Evolutionary conservation across 2,888 invertebrate species (phyloP).

Genomic region (Sceliomorpha sp.): DNA sequence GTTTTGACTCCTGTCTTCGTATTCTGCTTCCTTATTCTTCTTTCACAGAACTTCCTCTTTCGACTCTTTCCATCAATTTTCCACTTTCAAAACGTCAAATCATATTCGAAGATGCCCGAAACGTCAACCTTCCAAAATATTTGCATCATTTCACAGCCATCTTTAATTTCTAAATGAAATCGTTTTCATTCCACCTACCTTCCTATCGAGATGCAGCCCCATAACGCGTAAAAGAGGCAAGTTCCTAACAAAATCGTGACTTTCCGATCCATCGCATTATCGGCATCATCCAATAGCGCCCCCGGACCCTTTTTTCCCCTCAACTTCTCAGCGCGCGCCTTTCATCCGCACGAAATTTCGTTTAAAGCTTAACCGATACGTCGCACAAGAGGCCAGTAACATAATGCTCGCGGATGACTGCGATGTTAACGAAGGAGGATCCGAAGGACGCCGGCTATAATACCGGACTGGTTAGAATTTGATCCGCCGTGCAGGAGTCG

Average conservation of each 20-base stretch:
- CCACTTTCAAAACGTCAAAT: too few relatives aligned
- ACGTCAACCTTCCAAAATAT: too few relatives aligned
- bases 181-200: too few relatives aligned
- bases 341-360: slow-evolving; percentile 60
- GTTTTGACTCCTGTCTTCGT: slow-evolving; percentile 42
- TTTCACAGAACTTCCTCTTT: slow-evolving; percentile 38
- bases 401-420: slow-evolving; percentile 74
- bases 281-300: too few relatives aligned
- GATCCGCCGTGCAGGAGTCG: slow-evolving; percentile 75
- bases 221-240: too few relatives aligned
- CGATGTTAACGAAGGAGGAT: slow-evolving; percentile 65
- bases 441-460: slow-evolving; percentile 78
- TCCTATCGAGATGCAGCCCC: too few relatives aligned
- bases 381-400: slow-evolving; percentile 61
- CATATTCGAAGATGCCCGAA: too few relatives aligned
- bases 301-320: slow-evolving; percentile 52
- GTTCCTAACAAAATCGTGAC: slow-evolving; percentile 63
- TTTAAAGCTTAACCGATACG: slow-evolving; percentile 50
- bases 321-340: slow-evolving; percentile 33
- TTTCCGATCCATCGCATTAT: slow-evolving; percentile 39
- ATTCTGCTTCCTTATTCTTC: slow-evolving; percentile 33
- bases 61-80: not conserved
- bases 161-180: too few relatives aligned
- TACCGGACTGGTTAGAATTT: slow-evolving; percentile 79
- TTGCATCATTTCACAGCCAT: too few relatives aligned